These are phyloP conservation scores for Cotesia congregata DNA, from an alignment of 2,888 invertebrate species.

Conservation along the genomic window DNA sequence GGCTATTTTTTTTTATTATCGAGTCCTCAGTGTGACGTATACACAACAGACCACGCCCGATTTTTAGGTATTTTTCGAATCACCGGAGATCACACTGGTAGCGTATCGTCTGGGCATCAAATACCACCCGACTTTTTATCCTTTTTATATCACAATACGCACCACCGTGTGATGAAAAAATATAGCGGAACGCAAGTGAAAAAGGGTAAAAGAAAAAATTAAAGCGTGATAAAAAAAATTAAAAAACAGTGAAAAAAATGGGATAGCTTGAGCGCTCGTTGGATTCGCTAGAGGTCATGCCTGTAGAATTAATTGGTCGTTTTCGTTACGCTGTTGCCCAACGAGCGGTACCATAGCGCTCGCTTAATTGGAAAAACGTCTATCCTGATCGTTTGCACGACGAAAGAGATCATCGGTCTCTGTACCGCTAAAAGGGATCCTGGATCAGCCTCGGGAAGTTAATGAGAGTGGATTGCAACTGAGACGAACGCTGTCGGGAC, in stretches of 20 bases:
- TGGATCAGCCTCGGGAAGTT: conserved; percentile 29
- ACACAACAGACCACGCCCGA: conserved; percentile 32
- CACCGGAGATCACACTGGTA: conserved; percentile 25
- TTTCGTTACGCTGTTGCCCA: conserved; percentile 48
- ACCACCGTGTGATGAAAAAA: conserved; percentile 19
- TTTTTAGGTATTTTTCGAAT: conserved; percentile 37
- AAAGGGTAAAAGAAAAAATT: conserved; percentile 21
- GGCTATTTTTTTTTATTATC: background rate
- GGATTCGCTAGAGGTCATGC: conserved; percentile 37
- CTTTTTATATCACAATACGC: background rate
- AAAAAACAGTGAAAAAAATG: conserved; percentile 22
- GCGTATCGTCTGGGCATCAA: conserved; percentile 1
- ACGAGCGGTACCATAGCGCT: conserved; percentile 30
- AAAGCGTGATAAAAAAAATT: conserved; percentile 23
- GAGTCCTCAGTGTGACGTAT: conserved; percentile 13
- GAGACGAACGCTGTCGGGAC: conserved; percentile 24
- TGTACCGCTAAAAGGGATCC: background rate
- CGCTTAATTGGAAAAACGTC: conserved; percentile 42
- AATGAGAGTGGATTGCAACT: conserved; percentile 41
- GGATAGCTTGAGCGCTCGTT: background rate
- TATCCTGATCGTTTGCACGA: conserved; percentile 36
- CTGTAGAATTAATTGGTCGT: conserved; percentile 57
- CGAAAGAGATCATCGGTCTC: conserved; percentile 36
- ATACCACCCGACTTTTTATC: background rate
- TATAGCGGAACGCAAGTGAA: conserved; percentile 14